A percentile compares a stretch with the other conserved stretches of the same genome.
These are phyloP conservation scores for Corythaixoides concolor DNA, from an alignment of 2,113 vertebrate genomes.

Conservation along the genomic window DNA sequence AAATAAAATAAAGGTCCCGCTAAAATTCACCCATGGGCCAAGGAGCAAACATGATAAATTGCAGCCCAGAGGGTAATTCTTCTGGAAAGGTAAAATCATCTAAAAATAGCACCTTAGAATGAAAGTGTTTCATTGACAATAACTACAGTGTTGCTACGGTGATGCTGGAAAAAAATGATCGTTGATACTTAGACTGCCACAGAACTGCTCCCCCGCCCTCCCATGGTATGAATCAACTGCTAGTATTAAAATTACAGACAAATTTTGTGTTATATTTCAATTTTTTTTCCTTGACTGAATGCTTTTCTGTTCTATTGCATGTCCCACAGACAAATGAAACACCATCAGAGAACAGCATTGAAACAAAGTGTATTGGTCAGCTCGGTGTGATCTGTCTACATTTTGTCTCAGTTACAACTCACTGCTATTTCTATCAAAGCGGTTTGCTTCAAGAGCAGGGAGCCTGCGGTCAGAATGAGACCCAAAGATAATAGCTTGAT, in stretches of 20 bases:
- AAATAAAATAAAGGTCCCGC: conserved; percentile 40
- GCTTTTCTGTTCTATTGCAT: background rate
- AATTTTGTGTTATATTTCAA: conserved; percentile 18
- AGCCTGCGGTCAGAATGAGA: background rate
- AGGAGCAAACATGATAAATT: conserved; percentile 56
- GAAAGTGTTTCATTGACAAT: conserved; percentile 64
- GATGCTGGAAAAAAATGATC: conserved; percentile 60
- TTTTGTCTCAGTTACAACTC: background rate
- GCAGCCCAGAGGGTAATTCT: conserved; percentile 55
- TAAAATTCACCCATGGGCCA: conserved; percentile 35
- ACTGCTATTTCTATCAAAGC: background rate
- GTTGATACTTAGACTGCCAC: conserved; percentile 38
- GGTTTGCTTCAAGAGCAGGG: background rate
- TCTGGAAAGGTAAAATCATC: conserved; percentile 57
- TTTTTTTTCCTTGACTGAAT: conserved; percentile 29
- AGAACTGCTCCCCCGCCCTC: conserved; percentile 27
- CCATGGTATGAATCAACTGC: conserved; percentile 36
- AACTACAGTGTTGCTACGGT: conserved; percentile 66
- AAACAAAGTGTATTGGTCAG: conserved; percentile 36
- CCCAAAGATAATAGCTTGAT: background rate
- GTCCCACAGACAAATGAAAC: background rate
- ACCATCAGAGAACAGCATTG: background rate
- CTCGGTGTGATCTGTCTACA: background rate
- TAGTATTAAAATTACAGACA: conserved; percentile 52
- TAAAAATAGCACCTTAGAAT: conserved; percentile 59